Percentiles rank a stretch among this genome's conserved stretches.
Conservation (phyloP, 2,797 vertebrate species). For the Acestrorhynchus altus region DNA sequence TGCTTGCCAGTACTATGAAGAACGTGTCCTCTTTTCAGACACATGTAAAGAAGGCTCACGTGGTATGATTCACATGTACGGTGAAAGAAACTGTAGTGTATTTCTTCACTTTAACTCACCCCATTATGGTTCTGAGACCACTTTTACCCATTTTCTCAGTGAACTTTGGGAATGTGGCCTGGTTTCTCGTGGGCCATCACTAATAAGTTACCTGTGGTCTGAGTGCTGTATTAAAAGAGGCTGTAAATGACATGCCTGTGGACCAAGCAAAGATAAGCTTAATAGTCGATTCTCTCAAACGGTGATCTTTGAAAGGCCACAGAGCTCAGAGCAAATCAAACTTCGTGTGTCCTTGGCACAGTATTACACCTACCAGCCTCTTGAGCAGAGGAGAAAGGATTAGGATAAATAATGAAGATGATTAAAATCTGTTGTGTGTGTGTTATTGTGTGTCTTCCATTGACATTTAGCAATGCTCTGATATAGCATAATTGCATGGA, state of each 20-base stretch:
- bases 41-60: too few relatives aligned
- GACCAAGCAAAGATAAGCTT: slow-evolving; percentile 32
- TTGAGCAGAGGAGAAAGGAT: slow-evolving; percentile 37
- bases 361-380: slow-evolving; percentile 43
- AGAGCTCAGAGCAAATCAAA: slow-evolving; percentile 49
- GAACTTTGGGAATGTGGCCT: background rate
- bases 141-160: background rate
- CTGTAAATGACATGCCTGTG: slow-evolving; percentile 29
- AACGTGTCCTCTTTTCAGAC: too few relatives aligned
- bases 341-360: slow-evolving; percentile 41
- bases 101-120: too few relatives aligned
- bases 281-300: slow-evolving; percentile 41
- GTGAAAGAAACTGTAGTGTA: too few relatives aligned
- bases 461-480: background rate
- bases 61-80: too few relatives aligned
- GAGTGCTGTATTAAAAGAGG: slow-evolving; percentile 28
- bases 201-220: slow-evolving; percentile 38
- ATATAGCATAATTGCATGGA: background rate
- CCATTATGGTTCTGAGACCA: slow-evolving; percentile 23
- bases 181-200: slow-evolving; percentile 6
- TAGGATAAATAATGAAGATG: slow-evolving; percentile 43
- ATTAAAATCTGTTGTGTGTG: slow-evolving; percentile 28
- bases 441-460: slow-evolving; percentile 5
- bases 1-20: too few relatives aligned
- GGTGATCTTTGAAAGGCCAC: slow-evolving; percentile 45